Evolutionary conservation across 2,797 vertebrate species (phyloP).

Genomic region (Discoglossus pictus): DNA sequence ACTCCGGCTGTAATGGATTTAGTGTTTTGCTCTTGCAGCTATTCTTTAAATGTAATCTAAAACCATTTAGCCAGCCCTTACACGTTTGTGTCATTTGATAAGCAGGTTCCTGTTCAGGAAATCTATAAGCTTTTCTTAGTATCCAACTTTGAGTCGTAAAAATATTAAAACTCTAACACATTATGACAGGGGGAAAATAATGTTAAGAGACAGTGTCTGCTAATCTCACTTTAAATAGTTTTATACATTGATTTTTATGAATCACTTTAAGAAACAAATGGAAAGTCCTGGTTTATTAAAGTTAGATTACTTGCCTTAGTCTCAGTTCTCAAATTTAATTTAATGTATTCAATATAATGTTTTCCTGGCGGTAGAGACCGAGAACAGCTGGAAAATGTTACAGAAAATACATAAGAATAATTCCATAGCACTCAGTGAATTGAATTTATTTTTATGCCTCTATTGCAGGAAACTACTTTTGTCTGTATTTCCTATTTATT

Average conservation of each 20-base stretch:
- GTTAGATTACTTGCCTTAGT: constrained; percentile 63
- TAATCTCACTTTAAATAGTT: constrained; percentile 54
- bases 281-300: constrained; percentile 61
- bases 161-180: too few species aligned
- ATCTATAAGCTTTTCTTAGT: too few species aligned
- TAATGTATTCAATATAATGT: constrained; percentile 59
- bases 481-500: constrained; percentile 6
- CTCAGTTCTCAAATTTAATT: constrained; percentile 58
- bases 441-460: constrained; percentile 26
- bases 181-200: constrained; percentile 45
- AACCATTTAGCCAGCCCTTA: too few species aligned
- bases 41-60: too few species aligned
- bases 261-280: neutral
- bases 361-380: constrained; percentile 52
- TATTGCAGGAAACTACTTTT: neutral
- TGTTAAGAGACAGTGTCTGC: constrained; percentile 54
- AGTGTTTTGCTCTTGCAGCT: too few species aligned
- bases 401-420: constrained; percentile 38
- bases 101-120: too few species aligned
- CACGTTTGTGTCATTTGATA: too few species aligned
- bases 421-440: constrained; percentile 33
- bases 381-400: constrained; percentile 54
- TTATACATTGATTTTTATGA: constrained; percentile 54
- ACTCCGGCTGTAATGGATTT: too few species aligned
- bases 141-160: too few species aligned